These are phyloP conservation scores for Meles meles DNA, from an alignment of 2,113 vertebrate species.

Conservation along the genomic window DNA sequence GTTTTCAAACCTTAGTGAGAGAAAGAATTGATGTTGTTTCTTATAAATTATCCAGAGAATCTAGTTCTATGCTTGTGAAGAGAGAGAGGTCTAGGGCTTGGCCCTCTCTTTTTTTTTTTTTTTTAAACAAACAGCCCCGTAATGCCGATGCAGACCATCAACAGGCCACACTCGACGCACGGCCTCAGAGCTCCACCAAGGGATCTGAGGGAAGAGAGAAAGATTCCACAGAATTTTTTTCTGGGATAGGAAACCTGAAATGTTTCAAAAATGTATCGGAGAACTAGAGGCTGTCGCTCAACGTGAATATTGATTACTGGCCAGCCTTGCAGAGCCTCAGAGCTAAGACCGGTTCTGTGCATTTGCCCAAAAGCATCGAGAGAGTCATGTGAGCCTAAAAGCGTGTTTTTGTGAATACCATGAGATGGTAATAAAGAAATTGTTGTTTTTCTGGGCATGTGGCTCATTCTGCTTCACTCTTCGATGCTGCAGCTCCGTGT, in stretches of 20 bases:
- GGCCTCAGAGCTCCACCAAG: not conserved
- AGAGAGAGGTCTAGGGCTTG: not conserved
- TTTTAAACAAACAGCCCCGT: not conserved
- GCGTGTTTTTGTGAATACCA: not conserved
- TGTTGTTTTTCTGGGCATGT: not conserved
- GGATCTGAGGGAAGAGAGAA: not conserved
- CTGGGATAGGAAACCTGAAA: not conserved
- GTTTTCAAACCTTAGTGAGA: not conserved
- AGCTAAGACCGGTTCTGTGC: not conserved
- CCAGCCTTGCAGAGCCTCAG: not conserved
- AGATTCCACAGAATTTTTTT: not conserved
- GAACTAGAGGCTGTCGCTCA: not conserved
- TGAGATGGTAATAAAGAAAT: not conserved
- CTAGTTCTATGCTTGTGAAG: not conserved
- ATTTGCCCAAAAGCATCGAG: not conserved
- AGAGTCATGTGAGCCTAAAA: not conserved
- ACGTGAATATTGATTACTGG: not conserved
- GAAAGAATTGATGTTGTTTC: not conserved
- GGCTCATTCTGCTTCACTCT: not conserved
- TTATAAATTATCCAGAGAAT: not conserved
- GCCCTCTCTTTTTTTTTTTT: not conserved
- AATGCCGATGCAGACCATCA: not conserved
- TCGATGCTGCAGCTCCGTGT: not conserved
- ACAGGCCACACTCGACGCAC: not conserved
- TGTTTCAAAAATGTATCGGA: not conserved